Conservation (phyloP, 2,888 invertebrate genomes). For the Noctuana brunneofusca region DNA sequence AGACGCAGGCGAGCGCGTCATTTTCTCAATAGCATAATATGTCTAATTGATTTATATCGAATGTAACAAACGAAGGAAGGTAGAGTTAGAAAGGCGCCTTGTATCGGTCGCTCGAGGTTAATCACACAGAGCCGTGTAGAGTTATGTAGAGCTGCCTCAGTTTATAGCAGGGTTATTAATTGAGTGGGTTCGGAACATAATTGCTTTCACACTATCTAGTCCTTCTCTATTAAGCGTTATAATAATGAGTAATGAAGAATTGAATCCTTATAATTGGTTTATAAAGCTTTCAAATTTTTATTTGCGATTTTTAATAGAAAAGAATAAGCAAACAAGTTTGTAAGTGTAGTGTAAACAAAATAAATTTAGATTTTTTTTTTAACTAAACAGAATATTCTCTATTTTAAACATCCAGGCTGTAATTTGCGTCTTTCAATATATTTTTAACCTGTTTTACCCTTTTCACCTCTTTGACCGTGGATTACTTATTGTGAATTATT, state of each 20-base stretch:
- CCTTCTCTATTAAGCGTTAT: constrained; percentile 5
- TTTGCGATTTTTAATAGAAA: too few species aligned
- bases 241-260: background rate
- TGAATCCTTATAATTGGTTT: background rate
- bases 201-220: constrained; percentile 24
- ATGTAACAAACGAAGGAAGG: constrained; percentile 30
- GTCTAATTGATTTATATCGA: constrained; percentile 35
- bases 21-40: constrained; percentile 36
- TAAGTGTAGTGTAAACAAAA: too few species aligned
- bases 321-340: too few species aligned
- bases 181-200: constrained; percentile 16
- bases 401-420: too few species aligned
- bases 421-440: too few species aligned
- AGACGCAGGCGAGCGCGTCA: constrained; percentile 31
- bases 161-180: constrained; percentile 28
- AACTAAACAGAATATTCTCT: too few species aligned
- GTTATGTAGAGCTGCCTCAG: constrained; percentile 24
- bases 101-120: constrained; percentile 26
- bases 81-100: constrained; percentile 27
- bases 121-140: constrained; percentile 18
- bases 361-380: too few species aligned
- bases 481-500: too few species aligned
- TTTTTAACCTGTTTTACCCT: too few species aligned
- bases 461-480: too few species aligned
- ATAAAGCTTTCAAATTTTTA: too few species aligned